phyloP scores from a whole-genome alignment of 1,140 invertebrate genomes.

The Dinoponera quadriceps region DNA sequence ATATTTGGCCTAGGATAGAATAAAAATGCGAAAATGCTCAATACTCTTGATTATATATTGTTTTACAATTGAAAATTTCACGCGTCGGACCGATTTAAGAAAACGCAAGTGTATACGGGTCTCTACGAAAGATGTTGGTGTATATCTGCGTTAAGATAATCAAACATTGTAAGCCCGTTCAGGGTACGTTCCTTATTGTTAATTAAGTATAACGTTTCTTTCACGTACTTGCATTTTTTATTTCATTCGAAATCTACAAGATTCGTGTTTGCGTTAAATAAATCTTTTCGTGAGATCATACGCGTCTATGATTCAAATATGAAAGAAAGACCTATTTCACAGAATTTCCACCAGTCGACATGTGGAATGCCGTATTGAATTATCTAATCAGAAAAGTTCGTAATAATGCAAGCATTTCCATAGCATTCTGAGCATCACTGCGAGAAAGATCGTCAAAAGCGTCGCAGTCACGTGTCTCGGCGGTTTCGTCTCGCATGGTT shows the following conservation, averaged over 20 bases:
- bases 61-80: constrained; percentile 26
- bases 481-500: constrained; percentile 61
- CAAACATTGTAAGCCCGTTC: constrained; percentile 69
- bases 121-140: constrained; percentile 41
- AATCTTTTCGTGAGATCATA: not conserved
- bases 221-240: constrained; percentile 27
- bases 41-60: constrained; percentile 29
- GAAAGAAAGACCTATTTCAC: not conserved
- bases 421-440: constrained; percentile 73
- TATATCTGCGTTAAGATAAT: constrained; percentile 61
- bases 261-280: not conserved
- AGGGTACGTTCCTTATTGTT: constrained; percentile 72
- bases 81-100: constrained; percentile 16
- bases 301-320: not conserved
- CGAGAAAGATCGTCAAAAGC: constrained; percentile 71
- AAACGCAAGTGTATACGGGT: constrained; percentile 28
- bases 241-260: not conserved
- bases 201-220: constrained; percentile 69
- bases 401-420: constrained; percentile 75
- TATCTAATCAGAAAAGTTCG: not conserved
- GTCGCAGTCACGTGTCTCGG: constrained; percentile 67
- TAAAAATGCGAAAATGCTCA: constrained; percentile 61
- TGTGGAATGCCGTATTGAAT: constrained; percentile 21
- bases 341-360: constrained; percentile 26
- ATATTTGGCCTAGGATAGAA: constrained; percentile 25